Percentiles rank a stretch among this genome's conserved stretches.
Conservation (phyloP, 1,140 invertebrate species). For the Pollicipes pollicipes region DNA sequence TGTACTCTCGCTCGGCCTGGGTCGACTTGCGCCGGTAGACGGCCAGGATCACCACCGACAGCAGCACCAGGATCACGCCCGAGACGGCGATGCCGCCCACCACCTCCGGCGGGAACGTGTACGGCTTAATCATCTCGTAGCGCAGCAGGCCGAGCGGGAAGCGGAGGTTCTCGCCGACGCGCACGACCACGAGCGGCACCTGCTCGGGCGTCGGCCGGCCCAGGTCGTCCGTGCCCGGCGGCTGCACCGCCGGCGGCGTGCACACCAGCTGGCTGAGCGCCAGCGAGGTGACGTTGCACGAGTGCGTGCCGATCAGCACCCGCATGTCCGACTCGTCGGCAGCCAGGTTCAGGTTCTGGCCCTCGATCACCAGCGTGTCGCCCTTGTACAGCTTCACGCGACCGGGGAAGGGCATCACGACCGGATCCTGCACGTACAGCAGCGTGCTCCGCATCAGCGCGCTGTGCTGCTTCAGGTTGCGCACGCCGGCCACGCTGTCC, state of each 20-base stretch:
- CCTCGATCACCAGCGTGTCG: constrained; percentile 86
- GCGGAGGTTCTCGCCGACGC: constrained; percentile 63
- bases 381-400: constrained; percentile 74
- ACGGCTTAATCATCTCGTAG: constrained; percentile 34
- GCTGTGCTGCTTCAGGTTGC: constrained; percentile 66
- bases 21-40: constrained; percentile 81
- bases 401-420: constrained; percentile 52
- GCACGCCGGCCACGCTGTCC: constrained; percentile 80
- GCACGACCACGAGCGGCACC: constrained; percentile 72
- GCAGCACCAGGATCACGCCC: constrained; percentile 58
- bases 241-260: constrained; percentile 65
- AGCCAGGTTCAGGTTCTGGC: constrained; percentile 74
- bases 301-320: constrained; percentile 70
- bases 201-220: constrained; percentile 52
- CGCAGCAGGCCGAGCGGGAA: constrained; percentile 51
- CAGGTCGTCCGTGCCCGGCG: constrained; percentile 67
- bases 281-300: constrained; percentile 83
- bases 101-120: constrained; percentile 67
- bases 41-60: constrained; percentile 67
- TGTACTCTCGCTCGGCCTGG: constrained; percentile 87
- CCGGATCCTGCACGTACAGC: constrained; percentile 83
- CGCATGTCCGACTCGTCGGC: constrained; percentile 81
- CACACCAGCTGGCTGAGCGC: constrained; percentile 75
- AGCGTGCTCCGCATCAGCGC: constrained; percentile 56
- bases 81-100: constrained; percentile 66